Conservation (phyloP, 2,113 vertebrate species). For the Vidua chalybeata region DNA sequence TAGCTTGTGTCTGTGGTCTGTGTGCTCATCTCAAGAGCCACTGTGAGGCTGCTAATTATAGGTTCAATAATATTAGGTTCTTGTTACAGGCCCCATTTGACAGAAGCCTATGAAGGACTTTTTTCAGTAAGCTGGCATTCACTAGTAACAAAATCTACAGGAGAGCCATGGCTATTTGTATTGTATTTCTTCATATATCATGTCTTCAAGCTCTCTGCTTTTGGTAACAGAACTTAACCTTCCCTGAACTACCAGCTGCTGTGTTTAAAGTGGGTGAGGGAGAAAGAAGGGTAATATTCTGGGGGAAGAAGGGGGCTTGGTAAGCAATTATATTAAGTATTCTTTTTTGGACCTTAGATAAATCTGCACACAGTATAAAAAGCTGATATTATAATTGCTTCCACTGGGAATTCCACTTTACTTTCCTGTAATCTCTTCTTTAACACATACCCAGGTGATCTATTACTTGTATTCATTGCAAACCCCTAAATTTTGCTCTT, state of each 20-base stretch:
- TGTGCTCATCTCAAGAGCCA: not conserved
- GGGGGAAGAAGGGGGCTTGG: not conserved
- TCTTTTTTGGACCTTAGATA: not conserved
- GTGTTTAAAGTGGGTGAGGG: not conserved
- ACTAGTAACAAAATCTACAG: not conserved
- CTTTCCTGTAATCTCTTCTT: not conserved
- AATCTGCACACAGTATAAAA: not conserved
- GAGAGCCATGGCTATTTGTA: not conserved
- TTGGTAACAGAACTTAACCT: not conserved
- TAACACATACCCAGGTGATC: not conserved
- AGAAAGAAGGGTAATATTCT: not conserved
- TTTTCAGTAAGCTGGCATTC: not conserved
- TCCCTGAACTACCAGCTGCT: not conserved
- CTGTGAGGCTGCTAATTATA: not conserved
- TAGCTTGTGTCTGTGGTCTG: not conserved
- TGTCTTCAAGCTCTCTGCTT: not conserved
- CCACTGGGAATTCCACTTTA: conserved; percentile 1
- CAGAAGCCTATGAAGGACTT: not conserved
- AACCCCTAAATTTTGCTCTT: not conserved
- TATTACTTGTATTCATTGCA: not conserved
- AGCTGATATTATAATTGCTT: conserved; percentile 41
- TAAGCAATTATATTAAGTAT: not conserved
- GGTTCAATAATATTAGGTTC: not conserved
- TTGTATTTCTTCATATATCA: not conserved
- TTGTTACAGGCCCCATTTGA: not conserved